A percentile compares a stretch with the other conserved stretches of the same genome.
Conservation (phyloP, 2,113 vertebrate genomes). For the Passer montanus region DNA sequence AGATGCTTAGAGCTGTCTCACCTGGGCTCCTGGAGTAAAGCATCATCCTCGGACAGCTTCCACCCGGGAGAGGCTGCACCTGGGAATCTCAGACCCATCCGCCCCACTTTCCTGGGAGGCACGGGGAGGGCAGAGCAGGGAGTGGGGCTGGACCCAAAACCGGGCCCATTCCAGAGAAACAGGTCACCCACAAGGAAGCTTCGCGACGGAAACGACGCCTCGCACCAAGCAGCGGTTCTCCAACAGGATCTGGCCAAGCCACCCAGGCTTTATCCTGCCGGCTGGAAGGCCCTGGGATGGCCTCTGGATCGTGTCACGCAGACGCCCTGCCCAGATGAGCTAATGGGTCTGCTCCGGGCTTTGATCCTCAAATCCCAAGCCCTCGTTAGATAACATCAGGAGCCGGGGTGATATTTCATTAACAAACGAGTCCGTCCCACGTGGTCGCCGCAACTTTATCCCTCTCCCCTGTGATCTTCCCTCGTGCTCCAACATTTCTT, state of each 20-base stretch:
- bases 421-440: neutral
- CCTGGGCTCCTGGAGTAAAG: neutral
- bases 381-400: neutral
- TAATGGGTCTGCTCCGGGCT: neutral
- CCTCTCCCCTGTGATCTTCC: conserved; percentile 2
- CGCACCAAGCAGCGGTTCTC: neutral
- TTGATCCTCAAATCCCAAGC: neutral
- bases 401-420: neutral
- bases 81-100: neutral
- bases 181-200: neutral
- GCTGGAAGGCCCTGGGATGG: neutral
- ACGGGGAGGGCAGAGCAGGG: neutral
- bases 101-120: neutral
- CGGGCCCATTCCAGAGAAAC: neutral
- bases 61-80: neutral
- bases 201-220: fast-evolving
- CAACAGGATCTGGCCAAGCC: neutral
- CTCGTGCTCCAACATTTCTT: neutral
- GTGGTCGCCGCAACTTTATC: neutral
- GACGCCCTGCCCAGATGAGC: neutral
- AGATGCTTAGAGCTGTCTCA: neutral
- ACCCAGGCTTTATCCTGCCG: neutral
- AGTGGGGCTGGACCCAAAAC: neutral
- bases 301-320: neutral
- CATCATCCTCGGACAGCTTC: neutral